Conservation (phyloP, 2,888 invertebrate species). For the Cerastis rubricosa region DNA sequence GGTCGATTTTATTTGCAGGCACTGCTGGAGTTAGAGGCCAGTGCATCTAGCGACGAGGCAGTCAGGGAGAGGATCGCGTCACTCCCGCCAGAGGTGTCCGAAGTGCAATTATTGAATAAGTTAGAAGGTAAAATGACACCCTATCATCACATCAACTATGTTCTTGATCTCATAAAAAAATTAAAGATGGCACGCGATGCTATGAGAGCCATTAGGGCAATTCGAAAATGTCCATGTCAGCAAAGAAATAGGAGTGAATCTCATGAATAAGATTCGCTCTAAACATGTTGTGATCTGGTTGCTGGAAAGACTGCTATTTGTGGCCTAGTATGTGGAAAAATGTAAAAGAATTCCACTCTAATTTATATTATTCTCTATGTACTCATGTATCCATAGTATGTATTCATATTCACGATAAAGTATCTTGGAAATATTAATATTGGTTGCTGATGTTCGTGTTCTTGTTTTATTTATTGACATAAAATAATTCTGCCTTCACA, state of each 20-base stretch:
- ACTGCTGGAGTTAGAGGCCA: slow-evolving; percentile 96
- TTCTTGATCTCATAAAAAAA: slow-evolving; percentile 34
- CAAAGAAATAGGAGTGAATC: neutral
- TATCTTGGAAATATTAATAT: slow-evolving; percentile 27
- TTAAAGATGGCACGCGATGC: neutral
- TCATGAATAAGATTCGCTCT: neutral
- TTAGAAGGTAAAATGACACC: slow-evolving; percentile 92
- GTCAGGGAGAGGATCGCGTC: slow-evolving; percentile 98
- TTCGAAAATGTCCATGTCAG: neutral
- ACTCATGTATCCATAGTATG: too few relatives aligned
- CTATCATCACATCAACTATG: slow-evolving; percentile 64
- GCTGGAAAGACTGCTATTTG: neutral
- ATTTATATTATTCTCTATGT: neutral
- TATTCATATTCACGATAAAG: slow-evolving; percentile 15
- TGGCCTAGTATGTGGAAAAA: neutral
- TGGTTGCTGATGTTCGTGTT: slow-evolving; percentile 29
- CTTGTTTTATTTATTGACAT: slow-evolving; percentile 66
- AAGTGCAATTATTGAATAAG: slow-evolving; percentile 96
- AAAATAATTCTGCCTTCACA: neutral
- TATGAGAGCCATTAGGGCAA: neutral
- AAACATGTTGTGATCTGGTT: neutral
- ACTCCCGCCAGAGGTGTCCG: slow-evolving; percentile 98
- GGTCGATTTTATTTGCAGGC: slow-evolving; percentile 83
- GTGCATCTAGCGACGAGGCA: slow-evolving; percentile 98
- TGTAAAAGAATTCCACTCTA: neutral